These are phyloP conservation scores for Ischnura elegans DNA, from an alignment of 2,888 invertebrate species.

Conservation along the genomic window DNA sequence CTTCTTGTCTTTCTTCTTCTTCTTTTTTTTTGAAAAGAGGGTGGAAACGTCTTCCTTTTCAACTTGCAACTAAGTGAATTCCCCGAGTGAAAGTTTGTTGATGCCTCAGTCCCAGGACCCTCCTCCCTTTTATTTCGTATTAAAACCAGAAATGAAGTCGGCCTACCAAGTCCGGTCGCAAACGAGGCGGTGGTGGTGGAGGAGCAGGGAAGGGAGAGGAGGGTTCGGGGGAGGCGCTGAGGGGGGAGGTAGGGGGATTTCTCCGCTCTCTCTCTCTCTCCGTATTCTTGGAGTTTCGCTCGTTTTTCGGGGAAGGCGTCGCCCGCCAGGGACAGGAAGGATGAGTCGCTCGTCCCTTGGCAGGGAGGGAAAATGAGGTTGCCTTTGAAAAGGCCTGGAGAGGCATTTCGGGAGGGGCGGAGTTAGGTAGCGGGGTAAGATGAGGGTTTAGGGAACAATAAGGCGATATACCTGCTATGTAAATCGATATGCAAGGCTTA, in stretches of 20 bases:
- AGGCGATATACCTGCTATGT: background rate
- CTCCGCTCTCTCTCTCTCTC: too few species aligned
- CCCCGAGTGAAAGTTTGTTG: slow-evolving; percentile 9
- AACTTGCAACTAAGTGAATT: background rate
- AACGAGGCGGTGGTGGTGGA: too few species aligned
- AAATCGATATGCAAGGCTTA: background rate
- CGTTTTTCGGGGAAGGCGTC: background rate
- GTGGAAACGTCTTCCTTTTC: background rate
- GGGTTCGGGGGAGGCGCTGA: background rate
- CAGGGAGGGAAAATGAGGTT: background rate
- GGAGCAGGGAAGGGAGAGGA: background rate
- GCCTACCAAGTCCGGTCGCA: background rate
- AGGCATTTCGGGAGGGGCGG: background rate
- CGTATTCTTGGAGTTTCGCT: background rate
- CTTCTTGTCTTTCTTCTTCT: too few species aligned
- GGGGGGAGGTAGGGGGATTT: background rate
- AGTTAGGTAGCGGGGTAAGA: background rate
- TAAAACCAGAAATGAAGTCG: background rate
- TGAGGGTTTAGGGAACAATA: background rate
- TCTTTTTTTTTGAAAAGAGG: background rate
- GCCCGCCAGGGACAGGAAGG: background rate
- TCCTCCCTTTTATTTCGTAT: background rate
- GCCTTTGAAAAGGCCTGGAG: background rate
- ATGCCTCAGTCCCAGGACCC: background rate
- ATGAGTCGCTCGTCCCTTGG: background rate